Base-by-base conservation (phyloP, 1,140 invertebrate species). In the Diploscapter pachys region DNA sequence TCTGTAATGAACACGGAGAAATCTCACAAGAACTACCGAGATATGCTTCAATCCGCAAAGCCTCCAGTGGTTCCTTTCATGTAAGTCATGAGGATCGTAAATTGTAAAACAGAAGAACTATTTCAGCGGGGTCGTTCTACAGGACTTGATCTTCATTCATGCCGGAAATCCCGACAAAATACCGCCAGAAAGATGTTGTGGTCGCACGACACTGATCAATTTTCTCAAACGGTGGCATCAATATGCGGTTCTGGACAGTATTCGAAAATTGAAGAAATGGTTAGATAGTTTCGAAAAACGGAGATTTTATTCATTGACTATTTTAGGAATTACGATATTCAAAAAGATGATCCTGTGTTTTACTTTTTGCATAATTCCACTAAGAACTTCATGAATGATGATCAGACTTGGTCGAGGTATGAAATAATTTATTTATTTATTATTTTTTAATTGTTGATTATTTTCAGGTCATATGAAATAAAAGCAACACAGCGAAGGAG, bases 41-140 rank as follows among this genome's bases (percentile, higher is more conserved):
- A 92, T 85, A 94, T 95, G 53, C 88, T 99, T 76, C 91, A 93
- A 54, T 93, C 96, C 85, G 95, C 95, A 8, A 91, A 93, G 83
- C 94, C 96, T 50, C 96, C 96, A 50, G 98, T 95, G 86, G 97
- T 98, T 88, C 96, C 96, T 49, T 98, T 98, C 85, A 95, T 98
- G 95, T 83, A 72, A 70, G 78, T 78, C 6, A 54, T 3, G 4
- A 4, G 9, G 8, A 65, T 4, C 2, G 71, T 31, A 56, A 59
- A 56, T n/a, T 5, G 9, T 63, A 48, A 4, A 52, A 67, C 8
- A 13, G 57, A 53, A 49, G 31, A 31, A 59, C 8, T 89, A 51
- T 82, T 87, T 74, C 89, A 98, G 95, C 85, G 96, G 96, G 66
- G 89, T 98, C 62, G 95, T 98, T 71, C 89, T 99, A 59, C 96